A percentile compares a stretch with the other conserved stretches of the same genome.
Conservation (phyloP, 2,797 vertebrate species). For the Pantherophis alleghaniensis region DNA sequence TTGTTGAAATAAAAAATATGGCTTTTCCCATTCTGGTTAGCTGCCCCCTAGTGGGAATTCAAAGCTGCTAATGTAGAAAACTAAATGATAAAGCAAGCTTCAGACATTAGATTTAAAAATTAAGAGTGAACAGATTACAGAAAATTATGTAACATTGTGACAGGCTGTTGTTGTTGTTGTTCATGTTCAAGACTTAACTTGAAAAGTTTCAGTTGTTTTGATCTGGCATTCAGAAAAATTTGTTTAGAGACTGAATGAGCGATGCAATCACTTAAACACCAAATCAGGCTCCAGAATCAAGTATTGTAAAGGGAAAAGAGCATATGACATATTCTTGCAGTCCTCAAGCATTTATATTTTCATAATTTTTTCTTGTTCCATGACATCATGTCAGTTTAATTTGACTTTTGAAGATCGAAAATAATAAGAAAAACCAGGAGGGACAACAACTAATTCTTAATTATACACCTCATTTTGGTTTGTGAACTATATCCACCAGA, state of each 20-base stretch:
- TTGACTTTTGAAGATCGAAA: background rate
- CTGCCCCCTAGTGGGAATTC: fast-evolving
- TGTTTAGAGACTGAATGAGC: background rate
- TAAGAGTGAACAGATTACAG: background rate
- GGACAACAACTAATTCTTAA: background rate
- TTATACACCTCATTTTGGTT: background rate
- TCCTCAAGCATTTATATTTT: fast-evolving
- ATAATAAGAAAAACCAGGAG: background rate
- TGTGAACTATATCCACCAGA: background rate
- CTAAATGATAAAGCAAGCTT: background rate
- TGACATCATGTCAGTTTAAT: background rate
- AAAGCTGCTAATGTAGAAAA: background rate
- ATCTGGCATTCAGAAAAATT: background rate
- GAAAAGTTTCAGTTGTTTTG: background rate
- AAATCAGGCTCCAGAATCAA: background rate
- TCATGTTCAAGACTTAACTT: background rate
- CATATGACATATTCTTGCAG: background rate
- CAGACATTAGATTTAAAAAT: background rate
- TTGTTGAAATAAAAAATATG: background rate
- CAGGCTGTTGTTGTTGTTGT: background rate
- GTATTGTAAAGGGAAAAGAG: background rate
- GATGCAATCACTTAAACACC: slow-evolving; percentile 26
- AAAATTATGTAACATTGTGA: background rate
- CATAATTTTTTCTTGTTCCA: background rate
- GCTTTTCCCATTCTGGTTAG: fast-evolving